These are phyloP conservation scores for Sebastes steindachneri DNA, from an alignment of 2,797 vertebrate species.

Conservation along the genomic window DNA sequence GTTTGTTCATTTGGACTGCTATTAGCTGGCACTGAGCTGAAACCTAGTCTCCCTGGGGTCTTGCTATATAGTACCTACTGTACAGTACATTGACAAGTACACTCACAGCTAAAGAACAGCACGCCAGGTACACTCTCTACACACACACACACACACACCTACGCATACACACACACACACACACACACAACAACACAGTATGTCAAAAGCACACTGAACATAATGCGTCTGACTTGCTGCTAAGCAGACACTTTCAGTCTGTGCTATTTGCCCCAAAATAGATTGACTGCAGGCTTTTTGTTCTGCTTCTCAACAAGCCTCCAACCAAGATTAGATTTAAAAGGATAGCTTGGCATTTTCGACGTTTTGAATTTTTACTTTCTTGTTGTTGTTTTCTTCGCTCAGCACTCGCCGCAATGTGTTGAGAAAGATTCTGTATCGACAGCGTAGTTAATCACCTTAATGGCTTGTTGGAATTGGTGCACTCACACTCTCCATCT, in stretches of 20 bases:
- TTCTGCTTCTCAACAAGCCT: slow-evolving; percentile 32
- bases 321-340: slow-evolving; percentile 41
- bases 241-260: slow-evolving; percentile 55
- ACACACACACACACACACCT: neutral
- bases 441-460: slow-evolving; percentile 37
- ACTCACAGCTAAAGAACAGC: slow-evolving; percentile 56
- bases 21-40: slow-evolving; percentile 36
- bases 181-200: neutral
- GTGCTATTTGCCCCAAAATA: slow-evolving; percentile 53
- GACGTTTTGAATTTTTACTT: slow-evolving; percentile 22
- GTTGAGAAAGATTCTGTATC: slow-evolving; percentile 16
- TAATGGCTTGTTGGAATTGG: slow-evolving; percentile 22
- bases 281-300: slow-evolving; percentile 39
- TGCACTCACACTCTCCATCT: neutral
- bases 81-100: slow-evolving; percentile 54
- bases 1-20: slow-evolving; percentile 21
- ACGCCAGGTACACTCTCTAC: slow-evolving; percentile 36
- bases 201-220: slow-evolving; percentile 47
- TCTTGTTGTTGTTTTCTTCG: slow-evolving; percentile 16
- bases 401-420: neutral
- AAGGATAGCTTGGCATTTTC: slow-evolving; percentile 39
- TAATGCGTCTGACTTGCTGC: slow-evolving; percentile 39
- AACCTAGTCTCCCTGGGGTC: slow-evolving; percentile 15
- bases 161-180: neutral
- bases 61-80: slow-evolving; percentile 26